Percentiles rank a stretch among this genome's conserved stretches.
Conservation (phyloP, 2,113 vertebrate genomes). For the Lepus americanus region DNA sequence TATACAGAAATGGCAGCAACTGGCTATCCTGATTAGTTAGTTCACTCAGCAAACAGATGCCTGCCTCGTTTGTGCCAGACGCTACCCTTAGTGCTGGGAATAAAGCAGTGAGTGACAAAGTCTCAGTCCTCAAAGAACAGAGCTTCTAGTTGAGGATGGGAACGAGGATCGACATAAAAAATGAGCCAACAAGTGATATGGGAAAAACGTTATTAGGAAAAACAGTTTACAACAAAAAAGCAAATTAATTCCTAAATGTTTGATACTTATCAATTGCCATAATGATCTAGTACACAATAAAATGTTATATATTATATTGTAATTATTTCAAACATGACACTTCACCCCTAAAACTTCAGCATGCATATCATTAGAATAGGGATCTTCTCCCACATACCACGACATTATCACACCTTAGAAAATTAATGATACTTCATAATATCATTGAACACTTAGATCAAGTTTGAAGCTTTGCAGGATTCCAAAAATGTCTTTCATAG, state of each 20-base stretch:
- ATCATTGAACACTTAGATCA: constrained; percentile 40
- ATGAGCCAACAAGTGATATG: not conserved
- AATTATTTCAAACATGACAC: constrained; percentile 54
- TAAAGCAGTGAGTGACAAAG: not conserved
- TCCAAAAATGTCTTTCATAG: not conserved
- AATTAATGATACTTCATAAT: constrained; percentile 27
- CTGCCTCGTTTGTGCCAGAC: not conserved
- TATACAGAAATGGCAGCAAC: constrained; percentile 12
- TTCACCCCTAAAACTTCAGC: constrained; percentile 3
- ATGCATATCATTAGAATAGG: constrained; percentile 33
- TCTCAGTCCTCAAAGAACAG: not conserved
- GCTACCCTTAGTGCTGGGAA: not conserved
- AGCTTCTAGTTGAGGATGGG: not conserved
- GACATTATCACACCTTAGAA: constrained; percentile 13
- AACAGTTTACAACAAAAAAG: constrained; percentile 54
- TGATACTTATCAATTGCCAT: not conserved
- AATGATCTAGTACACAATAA: constrained; percentile 11
- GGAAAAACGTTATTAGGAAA: not conserved
- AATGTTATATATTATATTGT: not conserved
- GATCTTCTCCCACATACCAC: not conserved
- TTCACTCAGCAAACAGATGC: constrained; percentile 46
- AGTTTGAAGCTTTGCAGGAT: constrained; percentile 17
- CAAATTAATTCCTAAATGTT: constrained; percentile 46
- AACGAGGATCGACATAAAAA: not conserved
- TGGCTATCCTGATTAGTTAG: constrained; percentile 3